These are phyloP conservation scores for Bombus consobrinus DNA, from an alignment of 1,140 invertebrate species.

Conservation along the genomic window DNA sequence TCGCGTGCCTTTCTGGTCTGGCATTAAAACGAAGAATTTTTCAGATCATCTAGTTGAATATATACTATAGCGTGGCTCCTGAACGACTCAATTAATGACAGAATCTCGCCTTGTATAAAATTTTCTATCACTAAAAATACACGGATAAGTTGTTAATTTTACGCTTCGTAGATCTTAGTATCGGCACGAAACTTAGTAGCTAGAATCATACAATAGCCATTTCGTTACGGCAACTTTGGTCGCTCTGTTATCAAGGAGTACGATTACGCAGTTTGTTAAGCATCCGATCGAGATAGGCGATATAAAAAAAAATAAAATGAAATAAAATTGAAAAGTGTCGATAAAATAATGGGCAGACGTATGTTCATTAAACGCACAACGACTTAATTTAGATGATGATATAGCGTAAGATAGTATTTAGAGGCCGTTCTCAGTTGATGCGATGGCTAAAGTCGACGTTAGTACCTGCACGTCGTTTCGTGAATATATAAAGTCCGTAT, in stretches of 20 bases:
- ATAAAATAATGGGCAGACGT: neutral
- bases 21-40: neutral
- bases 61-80: neutral
- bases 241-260: neutral
- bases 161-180: neutral
- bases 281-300: neutral
- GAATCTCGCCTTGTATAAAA: neutral
- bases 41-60: neutral
- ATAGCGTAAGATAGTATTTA: neutral
- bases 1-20: too few relatives aligned
- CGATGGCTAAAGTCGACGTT: neutral
- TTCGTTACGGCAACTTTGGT: neutral
- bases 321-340: neutral
- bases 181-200: neutral
- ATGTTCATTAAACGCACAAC: neutral
- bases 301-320: neutral
- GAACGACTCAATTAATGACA: neutral
- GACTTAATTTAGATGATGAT: neutral
- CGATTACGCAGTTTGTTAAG: neutral
- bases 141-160: neutral
- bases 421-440: neutral
- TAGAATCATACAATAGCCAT: neutral
- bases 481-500: neutral
- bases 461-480: neutral
- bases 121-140: neutral